Conservation (phyloP, 2,888 invertebrate genomes). For the Plebejus melissa region DNA sequence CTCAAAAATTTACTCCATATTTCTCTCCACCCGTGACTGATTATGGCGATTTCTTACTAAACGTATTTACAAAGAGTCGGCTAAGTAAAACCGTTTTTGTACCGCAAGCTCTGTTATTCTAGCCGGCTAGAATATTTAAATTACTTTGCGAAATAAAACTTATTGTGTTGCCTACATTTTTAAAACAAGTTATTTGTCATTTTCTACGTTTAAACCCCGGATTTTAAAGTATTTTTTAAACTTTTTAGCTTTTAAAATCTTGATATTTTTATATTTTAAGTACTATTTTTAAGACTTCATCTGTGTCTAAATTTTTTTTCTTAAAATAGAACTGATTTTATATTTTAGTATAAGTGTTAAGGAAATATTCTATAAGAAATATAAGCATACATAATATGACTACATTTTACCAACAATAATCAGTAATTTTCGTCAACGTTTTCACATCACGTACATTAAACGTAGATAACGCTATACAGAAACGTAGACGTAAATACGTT, state of each 20-base stretch:
- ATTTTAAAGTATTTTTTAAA: neutral
- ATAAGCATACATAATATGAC: no score
- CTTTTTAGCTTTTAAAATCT: neutral
- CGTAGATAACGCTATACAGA: neutral
- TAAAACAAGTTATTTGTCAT: neutral
- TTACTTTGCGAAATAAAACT: neutral
- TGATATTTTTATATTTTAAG: neutral
- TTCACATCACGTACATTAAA: neutral
- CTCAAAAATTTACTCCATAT: conserved; percentile 19
- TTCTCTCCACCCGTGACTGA: neutral
- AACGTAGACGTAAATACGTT: conserved; percentile 17
- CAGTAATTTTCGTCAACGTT: neutral
- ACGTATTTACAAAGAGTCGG: conserved; percentile 12
- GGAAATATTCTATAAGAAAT: no score
- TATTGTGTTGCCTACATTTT: neutral
- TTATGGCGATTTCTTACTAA: conserved; percentile 17
- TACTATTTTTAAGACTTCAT: no score
- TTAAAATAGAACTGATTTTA: no score
- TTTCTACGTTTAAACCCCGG: neutral
- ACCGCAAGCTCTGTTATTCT: neutral
- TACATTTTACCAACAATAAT: neutral
- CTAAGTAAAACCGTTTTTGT: neutral
- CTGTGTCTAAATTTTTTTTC: no score
- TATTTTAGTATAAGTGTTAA: no score
- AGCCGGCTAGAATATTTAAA: conserved; percentile 4